Percentiles rank a stretch among this genome's conserved stretches.
Evolutionary conservation across 1,140 invertebrate species (phyloP).

Genomic region (Penaeus vannamei): DNA sequence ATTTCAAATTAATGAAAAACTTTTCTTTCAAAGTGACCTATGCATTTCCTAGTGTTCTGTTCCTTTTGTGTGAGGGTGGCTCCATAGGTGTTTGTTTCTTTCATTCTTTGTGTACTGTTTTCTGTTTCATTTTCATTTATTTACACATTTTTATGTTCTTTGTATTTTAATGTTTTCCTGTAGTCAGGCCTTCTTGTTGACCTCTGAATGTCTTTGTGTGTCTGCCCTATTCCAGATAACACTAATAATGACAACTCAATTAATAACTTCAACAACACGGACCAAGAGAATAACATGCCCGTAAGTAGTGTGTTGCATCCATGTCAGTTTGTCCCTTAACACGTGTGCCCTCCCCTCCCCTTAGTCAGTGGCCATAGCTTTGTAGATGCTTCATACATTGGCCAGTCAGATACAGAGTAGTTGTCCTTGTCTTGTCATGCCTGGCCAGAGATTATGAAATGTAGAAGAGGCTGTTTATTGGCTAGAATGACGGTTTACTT

Average conservation of each 20-base stretch:
- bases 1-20: too few relatives aligned
- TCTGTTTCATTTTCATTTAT: not conserved
- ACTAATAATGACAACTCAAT: conserved; percentile 62
- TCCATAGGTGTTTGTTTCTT: conserved; percentile 1
- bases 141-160: not conserved
- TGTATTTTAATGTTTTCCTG: conserved; percentile 23
- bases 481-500: too few relatives aligned
- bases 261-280: conserved; percentile 59
- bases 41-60: too few relatives aligned
- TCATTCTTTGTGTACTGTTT: too few relatives aligned
- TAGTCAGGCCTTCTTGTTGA: conserved; percentile 3
- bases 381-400: too few relatives aligned
- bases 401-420: too few relatives aligned
- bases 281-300: conserved; percentile 63
- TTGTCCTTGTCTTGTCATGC: too few relatives aligned
- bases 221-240: conserved; percentile 56
- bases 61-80: not conserved
- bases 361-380: too few relatives aligned
- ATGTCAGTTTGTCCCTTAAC: not conserved
- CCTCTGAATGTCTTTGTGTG: conserved; percentile 56
- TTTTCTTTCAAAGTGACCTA: too few relatives aligned
- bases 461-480: too few relatives aligned
- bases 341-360: too few relatives aligned
- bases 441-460: too few relatives aligned
- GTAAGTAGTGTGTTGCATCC: conserved; percentile 47